These are phyloP conservation scores for Telmatherina bonti DNA, from an alignment of 2,797 vertebrate genomes.

Conservation along the genomic window DNA sequence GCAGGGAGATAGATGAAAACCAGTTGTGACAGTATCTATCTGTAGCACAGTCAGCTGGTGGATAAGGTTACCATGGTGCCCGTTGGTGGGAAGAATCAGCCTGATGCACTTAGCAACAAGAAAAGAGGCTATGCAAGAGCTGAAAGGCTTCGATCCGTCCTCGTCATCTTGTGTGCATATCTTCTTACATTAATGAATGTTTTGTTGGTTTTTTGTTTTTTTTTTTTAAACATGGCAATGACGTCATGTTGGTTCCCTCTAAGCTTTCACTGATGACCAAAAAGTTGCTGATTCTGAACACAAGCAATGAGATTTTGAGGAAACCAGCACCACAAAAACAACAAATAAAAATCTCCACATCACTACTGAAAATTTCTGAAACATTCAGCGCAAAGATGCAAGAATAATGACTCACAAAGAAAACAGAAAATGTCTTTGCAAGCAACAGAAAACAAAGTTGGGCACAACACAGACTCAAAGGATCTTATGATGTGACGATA, in stretches of 20 bases:
- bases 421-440: conserved; percentile 11
- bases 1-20: conserved; percentile 57
- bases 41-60: conserved; percentile 69
- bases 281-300: background rate
- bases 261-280: background rate
- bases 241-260: conserved; percentile 4
- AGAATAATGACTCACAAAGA: background rate
- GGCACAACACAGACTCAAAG: conserved; percentile 9
- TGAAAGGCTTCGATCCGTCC: conserved; percentile 48
- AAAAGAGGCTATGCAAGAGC: conserved; percentile 42
- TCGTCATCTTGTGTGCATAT: conserved; percentile 41
- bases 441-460: conserved; percentile 24
- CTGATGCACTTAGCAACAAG: conserved; percentile 74
- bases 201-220: no score
- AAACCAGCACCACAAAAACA: background rate
- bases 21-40: conserved; percentile 76
- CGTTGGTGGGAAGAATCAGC: conserved; percentile 69
- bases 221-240: conserved; percentile 3
- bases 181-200: conserved; percentile 20
- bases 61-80: conserved; percentile 82
- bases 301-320: background rate
- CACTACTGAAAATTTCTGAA: background rate
- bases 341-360: background rate
- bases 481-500: conserved; percentile 10
- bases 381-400: background rate